Base-by-base conservation (phyloP, 2,113 vertebrate species). In the Tyrannus savana region DNA sequence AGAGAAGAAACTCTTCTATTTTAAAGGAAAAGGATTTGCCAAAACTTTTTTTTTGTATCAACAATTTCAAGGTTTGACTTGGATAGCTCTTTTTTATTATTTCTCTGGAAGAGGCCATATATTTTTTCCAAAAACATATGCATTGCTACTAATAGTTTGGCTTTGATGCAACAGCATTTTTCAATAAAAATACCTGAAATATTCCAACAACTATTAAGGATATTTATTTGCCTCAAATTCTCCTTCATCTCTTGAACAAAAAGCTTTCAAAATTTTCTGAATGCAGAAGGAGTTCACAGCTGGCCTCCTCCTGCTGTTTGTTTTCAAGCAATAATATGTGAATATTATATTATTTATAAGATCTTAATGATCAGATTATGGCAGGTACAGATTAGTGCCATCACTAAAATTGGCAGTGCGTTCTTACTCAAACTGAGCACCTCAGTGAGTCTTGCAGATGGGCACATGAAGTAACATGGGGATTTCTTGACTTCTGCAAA, bases 151-250 rank as follows among this genome's bases (percentile, higher is more conserved):
- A 95, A 95, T 68, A 91, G 74, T 82, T 96, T 95, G 93, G 95
- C 94, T 95, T 95, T 93, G 77, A 89, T 91, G 78, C 84, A 94
- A 76, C 87, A 95, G 84, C 80, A 95, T 96, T 96, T 95, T 96
- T 95, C 89, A 95, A 95, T 96, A 94, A 96, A 96, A 97, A 87
- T 92, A 95, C 91, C 84, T 89, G 74, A 95, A 96, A 95, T 95
- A 94, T 96, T 95, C 94, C 94, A 94, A 91, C 81, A 84, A 89
- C 85, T 93, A 92, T 93, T 91, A 94, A 77, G 69, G 73, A 82
- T 94, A 96, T 92, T 95, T 96, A 94, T 95, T 97, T 97, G 83
- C 90, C 52, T 94, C 74, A 58, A 94, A 23, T 76, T 72, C 73
- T 66, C 92, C 94, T 97, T 96, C 90, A 95, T 95, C 95, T 96